Conservation (phyloP, 2,113 vertebrate genomes). For the Gobius niger region DNA sequence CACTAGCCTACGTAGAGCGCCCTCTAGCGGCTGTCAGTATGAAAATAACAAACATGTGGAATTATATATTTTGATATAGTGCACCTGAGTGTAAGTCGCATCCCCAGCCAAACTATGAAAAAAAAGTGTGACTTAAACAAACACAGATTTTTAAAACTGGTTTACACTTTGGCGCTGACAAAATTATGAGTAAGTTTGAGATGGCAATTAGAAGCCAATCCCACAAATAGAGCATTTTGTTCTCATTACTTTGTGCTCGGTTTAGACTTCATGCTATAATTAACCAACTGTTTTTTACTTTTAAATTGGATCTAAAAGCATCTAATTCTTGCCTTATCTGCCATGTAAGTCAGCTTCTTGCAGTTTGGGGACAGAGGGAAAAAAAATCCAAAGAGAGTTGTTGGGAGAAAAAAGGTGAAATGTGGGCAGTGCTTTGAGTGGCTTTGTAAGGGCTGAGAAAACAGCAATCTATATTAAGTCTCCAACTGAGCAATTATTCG, state of each 20-base stretch:
- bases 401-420: conserved; percentile 33
- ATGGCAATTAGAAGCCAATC: conserved; percentile 28
- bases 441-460: conserved; percentile 29
- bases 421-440: conserved; percentile 44
- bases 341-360: conserved; percentile 1
- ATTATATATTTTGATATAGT: no score
- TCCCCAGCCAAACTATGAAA: no score
- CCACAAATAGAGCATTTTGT: conserved; percentile 5
- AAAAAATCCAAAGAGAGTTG: not conserved
- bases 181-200: conserved; percentile 23
- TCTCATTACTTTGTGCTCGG: conserved; percentile 20
- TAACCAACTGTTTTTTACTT: not conserved
- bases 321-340: conserved; percentile 9
- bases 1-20: no score
- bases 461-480: conserved; percentile 51
- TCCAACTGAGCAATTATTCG: conserved; percentile 65
- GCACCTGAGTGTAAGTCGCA: no score
- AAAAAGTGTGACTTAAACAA: no score
- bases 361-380: not conserved
- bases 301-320: conserved; percentile 14
- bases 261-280: conserved; percentile 18
- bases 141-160: conserved; percentile 14
- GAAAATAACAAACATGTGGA: no score
- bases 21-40: no score
- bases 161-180: conserved; percentile 8